Evolutionary conservation across 2,888 invertebrate genomes (phyloP).

Genomic region (Mamestra brassicae): DNA sequence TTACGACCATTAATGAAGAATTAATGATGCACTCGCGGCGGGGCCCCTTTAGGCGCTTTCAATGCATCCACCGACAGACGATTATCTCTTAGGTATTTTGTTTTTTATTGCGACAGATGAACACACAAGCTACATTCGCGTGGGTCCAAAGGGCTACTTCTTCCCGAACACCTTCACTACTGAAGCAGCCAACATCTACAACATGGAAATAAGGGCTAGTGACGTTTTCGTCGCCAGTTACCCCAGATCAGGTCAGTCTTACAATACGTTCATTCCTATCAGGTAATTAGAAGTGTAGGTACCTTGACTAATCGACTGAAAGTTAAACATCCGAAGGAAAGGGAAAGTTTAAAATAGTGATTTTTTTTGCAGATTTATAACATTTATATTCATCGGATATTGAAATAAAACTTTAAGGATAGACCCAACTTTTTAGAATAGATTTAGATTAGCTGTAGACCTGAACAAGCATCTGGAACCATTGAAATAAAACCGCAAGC

Average conservation of each 20-base stretch:
- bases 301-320: neutral
- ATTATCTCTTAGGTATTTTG: too few species aligned
- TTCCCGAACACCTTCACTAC: slow-evolving; percentile 91
- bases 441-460: neutral
- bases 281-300: neutral
- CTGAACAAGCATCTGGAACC: neutral
- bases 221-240: slow-evolving; percentile 93
- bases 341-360: too few species aligned
- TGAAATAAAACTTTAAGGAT: too few species aligned
- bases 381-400: too few species aligned
- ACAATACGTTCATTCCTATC: neutral
- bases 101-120: slow-evolving; percentile 18
- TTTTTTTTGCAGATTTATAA: too few species aligned
- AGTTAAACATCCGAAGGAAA: neutral
- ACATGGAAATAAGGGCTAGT: slow-evolving; percentile 91
- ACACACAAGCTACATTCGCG: slow-evolving; percentile 91
- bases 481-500: neutral
- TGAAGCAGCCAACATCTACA: slow-evolving; percentile 91
- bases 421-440: too few species aligned
- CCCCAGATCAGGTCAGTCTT: slow-evolving; percentile 92
- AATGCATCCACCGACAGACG: too few species aligned
- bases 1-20: too few species aligned
- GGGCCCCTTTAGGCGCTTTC: too few species aligned
- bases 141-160: slow-evolving; percentile 92
- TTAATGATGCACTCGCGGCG: too few species aligned